Base-by-base conservation (phyloP, 2,797 vertebrate species). In the Gambusia yucatana region DNA sequence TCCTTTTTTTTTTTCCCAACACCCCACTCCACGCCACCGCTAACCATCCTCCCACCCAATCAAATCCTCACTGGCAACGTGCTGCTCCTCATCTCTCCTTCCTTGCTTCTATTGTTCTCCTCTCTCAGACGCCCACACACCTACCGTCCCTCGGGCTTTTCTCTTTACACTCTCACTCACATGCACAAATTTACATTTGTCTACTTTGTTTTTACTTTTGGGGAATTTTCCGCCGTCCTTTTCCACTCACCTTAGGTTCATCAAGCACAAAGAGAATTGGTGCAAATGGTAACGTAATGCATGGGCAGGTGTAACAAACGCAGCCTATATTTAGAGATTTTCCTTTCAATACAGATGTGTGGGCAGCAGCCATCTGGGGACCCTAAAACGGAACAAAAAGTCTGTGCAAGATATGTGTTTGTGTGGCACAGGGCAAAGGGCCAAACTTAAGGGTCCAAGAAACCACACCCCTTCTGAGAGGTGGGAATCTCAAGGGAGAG, bases 331-430 rank as follows among this genome's bases (percentile, higher is more conserved):
- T 80, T 91, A 93, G 89, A 71, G n/a, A n/a, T 28, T 85, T 82
- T 83, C 89, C 6, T 84, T 89, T 97, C 95, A 97, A 97, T 97
- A 95, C 96, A 94, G 94, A 95, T 97, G 98, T 93, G 98, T 99
- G 97, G 98, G 98, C 90, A 97, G 98, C 93, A 95, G 95, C 97
- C 97, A 98, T 97, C 97, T 98, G 97, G 94, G 94, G 86, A 88
- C 89, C 82, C 69, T 13, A 46, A 69, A 82, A 75, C 50, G 9
- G 85, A 89, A 96, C 93, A 95, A 95, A 94, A 89, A 75, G 77
- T 84, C 28, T 81, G 83, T 78, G 57, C 73, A 67, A 22, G 47
- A 75, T 88, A 82, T 88, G 87, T 86, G 81, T 84, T 75, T 86
- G 72, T 88, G 88, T 16, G 59, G 77, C 6, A 11, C 44, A 71